Evolutionary conservation across 1,140 invertebrate genomes (phyloP), one percentile per base, ranked within the genome.

Genomic region (Chrysomallon squamiferum): DNA sequence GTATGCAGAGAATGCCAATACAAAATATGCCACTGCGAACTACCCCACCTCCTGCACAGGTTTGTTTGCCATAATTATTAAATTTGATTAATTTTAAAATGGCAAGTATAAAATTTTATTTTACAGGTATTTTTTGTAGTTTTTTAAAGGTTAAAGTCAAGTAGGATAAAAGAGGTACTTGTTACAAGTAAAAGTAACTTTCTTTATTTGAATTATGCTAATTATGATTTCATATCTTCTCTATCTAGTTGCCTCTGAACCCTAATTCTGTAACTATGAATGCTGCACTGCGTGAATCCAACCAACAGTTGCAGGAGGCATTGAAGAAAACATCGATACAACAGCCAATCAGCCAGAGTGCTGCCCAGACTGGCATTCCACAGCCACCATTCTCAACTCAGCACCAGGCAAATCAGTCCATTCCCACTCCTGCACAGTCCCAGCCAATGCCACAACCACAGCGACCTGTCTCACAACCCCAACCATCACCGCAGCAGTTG

Each of bases 281-380:
- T 62, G 59, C 65, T 67, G 65, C 65, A 18, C 47, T 67, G 33
- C 47, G 81, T 64, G 68, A 68, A 58, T 73, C 66, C 15, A 69
- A 75, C 57, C 66, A 74, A 65, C 79, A 77, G 59, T 62, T 69
- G 45, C 59, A 68, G 41, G 59, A 73, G 30, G 62, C 74, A 43
- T 87, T 59, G 49, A 71, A 72, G 41, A 62, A 63, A 35, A 11
- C 41, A 29, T 50, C 35, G 57, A 66, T 49, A 59, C 66, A 58
- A n/a, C 52, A 69, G 30, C 65, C 57, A 38, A 20, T 5, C 3
- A 27, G 32, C 22, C 35, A 7, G 5, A 5, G 6, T 38, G 6
- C 5, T 7, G 15, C 5, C 35, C 35, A 38, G 35, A 15, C 35
- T 38, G 35, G 35, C 35, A 5, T 38, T 38, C 35, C 47, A 25